Evolutionary conservation across 2,113 vertebrate species (phyloP).

Genomic region (Larimichthys crocea): DNA sequence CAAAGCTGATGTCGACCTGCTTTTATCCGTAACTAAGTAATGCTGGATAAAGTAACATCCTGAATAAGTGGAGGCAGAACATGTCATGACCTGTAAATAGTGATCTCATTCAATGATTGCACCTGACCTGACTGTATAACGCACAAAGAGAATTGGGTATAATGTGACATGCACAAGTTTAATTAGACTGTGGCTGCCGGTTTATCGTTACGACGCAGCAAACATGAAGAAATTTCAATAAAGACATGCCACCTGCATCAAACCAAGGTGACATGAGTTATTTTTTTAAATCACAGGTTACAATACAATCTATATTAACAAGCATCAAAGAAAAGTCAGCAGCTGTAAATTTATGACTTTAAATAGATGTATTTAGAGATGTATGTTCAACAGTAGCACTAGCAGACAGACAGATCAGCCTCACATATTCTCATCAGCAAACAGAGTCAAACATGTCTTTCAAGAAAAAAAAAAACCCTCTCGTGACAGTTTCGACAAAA

Average conservation of each 20-base stretch:
- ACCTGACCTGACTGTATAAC: constrained; percentile 1
- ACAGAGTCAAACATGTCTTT: not conserved
- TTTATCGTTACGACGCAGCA: not conserved
- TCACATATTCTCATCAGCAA: not conserved
- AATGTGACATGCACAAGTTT: constrained; percentile 5
- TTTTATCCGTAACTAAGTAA: not conserved
- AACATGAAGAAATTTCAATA: not conserved
- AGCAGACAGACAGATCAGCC: not conserved
- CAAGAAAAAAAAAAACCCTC: not conserved
- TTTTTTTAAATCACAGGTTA: not conserved
- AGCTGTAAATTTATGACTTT: not conserved
- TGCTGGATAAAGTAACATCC: not conserved
- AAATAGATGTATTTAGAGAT: not conserved
- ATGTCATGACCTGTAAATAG: not conserved
- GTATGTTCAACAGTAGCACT: not conserved
- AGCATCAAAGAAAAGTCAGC: not conserved
- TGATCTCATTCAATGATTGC: constrained; percentile 11
- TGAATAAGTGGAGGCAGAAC: constrained; percentile 4
- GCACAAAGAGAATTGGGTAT: not conserved
- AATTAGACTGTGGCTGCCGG: not conserved
- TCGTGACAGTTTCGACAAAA: not conserved
- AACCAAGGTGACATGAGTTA: not conserved
- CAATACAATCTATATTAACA: not conserved
- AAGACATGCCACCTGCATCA: not conserved
- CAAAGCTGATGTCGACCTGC: not conserved